Percentiles rank a stretch among this genome's conserved stretches.
These are phyloP conservation scores for Gymnoscopelus microlampas DNA, from an alignment of 2,797 vertebrate species.

Conservation along the genomic window DNA sequence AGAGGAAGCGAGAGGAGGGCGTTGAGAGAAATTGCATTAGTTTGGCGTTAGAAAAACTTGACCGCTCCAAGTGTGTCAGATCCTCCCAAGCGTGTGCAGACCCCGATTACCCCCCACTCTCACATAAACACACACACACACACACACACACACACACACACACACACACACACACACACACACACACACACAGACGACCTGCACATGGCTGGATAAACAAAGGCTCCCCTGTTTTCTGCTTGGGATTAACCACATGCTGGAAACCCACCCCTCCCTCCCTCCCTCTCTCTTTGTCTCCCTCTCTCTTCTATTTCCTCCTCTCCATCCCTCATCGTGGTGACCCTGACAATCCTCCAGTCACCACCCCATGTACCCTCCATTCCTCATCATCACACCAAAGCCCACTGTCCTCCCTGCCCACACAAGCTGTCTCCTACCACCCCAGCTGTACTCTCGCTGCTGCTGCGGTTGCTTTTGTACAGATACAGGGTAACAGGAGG, in stretches of 20 bases:
- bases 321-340: constrained; percentile 51
- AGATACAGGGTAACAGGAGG: constrained; percentile 23
- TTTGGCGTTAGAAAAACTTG: constrained; percentile 17
- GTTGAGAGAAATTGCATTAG: no score
- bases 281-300: not conserved
- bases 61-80: constrained; percentile 24
- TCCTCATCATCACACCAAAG: not conserved
- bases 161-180: no score
- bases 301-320: not conserved
- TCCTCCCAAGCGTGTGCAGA: constrained; percentile 19
- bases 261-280: constrained; percentile 43
- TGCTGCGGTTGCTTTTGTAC: constrained; percentile 67
- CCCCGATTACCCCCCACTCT: constrained; percentile 31
- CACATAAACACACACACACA: constrained; percentile 14
- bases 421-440: constrained; percentile 26
- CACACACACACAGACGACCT: constrained; percentile 48
- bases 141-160: constrained; percentile 37
- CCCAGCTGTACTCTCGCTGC: constrained; percentile 46
- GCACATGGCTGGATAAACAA: constrained; percentile 71
- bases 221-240: constrained; percentile 72
- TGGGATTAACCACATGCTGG: constrained; percentile 77
- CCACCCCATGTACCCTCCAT: constrained; percentile 21
- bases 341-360: constrained; percentile 70
- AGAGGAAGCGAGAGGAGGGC: not conserved
- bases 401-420: constrained; percentile 12